Conservation (phyloP, 2,797 vertebrate species). For the Tragopan temminckii region DNA sequence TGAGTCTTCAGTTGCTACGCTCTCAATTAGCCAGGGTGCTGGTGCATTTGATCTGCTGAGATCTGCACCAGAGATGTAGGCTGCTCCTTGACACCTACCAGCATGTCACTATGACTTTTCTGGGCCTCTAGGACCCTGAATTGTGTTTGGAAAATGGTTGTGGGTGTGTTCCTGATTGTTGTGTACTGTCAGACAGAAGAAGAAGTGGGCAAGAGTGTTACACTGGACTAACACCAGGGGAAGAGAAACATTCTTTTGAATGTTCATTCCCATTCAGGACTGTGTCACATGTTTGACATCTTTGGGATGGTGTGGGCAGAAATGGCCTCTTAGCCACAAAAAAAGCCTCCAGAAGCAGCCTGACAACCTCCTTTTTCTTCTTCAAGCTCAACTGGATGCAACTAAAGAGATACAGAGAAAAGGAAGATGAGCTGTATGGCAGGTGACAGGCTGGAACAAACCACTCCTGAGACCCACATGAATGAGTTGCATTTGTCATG, state of each 20-base stretch:
- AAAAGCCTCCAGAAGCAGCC: neutral
- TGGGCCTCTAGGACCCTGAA: neutral
- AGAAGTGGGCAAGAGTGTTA: neutral
- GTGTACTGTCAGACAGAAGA: neutral
- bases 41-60: neutral
- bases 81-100: neutral
- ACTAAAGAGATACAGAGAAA: neutral
- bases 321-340: neutral
- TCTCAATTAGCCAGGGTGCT: conserved; percentile 22
- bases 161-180: neutral
- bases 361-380: neutral
- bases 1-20: neutral
- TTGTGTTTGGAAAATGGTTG: neutral
- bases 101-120: neutral
- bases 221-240: neutral
- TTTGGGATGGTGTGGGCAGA: neutral
- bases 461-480: neutral
- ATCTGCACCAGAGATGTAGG: neutral
- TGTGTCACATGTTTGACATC: neutral
- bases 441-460: neutral
- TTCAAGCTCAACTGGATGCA: conserved; percentile 1
- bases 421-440: neutral
- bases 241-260: neutral
- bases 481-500: neutral
- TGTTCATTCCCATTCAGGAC: neutral